phyloP scores from a whole-genome alignment of 2,113 vertebrate species.

The Antechinus stuartii region DNA sequence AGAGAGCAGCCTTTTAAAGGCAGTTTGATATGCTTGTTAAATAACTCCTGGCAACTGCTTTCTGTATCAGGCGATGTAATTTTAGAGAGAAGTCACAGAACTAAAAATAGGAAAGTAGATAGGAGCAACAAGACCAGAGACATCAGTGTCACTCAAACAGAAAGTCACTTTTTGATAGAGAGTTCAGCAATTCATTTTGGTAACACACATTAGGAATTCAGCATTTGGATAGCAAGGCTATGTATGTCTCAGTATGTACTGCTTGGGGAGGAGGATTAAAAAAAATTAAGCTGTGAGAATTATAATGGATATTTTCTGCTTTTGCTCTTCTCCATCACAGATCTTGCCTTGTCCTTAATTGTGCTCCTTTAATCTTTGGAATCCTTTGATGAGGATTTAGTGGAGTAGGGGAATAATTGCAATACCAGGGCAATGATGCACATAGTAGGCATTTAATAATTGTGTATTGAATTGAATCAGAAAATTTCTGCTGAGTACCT shows the following conservation, averaged over 20 bases:
- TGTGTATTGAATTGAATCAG: background rate
- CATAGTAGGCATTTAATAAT: background rate
- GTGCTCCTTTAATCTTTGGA: background rate
- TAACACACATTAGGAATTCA: constrained; percentile 47
- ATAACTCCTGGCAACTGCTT: constrained; percentile 72
- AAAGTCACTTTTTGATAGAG: constrained; percentile 76
- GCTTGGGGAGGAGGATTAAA: background rate
- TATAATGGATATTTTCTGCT: background rate
- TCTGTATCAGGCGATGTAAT: constrained; percentile 62
- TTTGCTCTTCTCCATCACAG: background rate
- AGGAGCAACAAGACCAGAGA: constrained; percentile 73
- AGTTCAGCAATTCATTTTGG: constrained; percentile 69
- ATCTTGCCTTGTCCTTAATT: background rate
- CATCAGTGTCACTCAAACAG: constrained; percentile 73
- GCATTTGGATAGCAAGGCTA: constrained; percentile 34
- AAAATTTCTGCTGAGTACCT: background rate
- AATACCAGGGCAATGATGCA: background rate
- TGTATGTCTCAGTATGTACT: background rate
- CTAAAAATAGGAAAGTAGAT: constrained; percentile 72
- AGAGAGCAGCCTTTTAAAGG: constrained; percentile 71
- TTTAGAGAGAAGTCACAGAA: constrained; percentile 64
- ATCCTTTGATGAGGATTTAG: background rate
- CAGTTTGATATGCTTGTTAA: constrained; percentile 62
- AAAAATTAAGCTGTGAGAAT: background rate
- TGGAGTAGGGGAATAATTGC: background rate